Percentiles rank a stretch among this genome's conserved stretches.
Evolutionary conservation across 2,113 vertebrate genomes (phyloP).

Genomic region (Rissa tridactyla): DNA sequence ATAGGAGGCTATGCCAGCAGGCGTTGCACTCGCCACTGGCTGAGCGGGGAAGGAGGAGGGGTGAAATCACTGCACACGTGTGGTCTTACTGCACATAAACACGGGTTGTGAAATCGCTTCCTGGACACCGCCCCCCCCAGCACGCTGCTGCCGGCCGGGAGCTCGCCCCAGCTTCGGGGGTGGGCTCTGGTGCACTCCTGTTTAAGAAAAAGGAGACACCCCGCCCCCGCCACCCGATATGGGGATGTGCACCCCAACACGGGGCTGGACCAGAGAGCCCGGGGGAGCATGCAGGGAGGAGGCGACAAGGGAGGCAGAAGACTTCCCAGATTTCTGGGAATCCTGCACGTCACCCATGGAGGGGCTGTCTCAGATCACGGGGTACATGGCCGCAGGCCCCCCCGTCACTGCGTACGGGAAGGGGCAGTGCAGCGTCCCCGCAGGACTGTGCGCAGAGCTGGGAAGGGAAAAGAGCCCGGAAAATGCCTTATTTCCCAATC

Average conservation of each 20-base stretch:
- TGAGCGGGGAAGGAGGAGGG: not conserved
- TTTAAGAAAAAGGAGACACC: not conserved
- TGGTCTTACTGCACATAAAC: not conserved
- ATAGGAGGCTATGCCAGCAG: not conserved
- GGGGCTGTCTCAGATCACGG: not conserved
- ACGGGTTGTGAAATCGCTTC: not conserved
- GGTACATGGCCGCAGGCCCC: accelerated
- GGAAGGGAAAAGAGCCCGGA: not conserved
- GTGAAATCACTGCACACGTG: not conserved
- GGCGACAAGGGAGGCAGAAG: not conserved
- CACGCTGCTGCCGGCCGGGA: accelerated
- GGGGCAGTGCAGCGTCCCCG: not conserved
- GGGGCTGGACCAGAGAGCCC: accelerated
- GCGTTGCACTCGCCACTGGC: not conserved
- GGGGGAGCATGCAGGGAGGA: not conserved
- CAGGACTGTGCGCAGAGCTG: accelerated
- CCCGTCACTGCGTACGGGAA: not conserved
- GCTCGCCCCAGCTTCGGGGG: accelerated
- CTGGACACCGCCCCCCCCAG: not conserved
- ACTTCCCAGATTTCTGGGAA: not conserved
- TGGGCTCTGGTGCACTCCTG: not conserved
- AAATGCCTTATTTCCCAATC: not conserved
- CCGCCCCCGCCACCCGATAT: not conserved
- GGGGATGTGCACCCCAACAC: accelerated
- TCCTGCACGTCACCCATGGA: not conserved